These are phyloP conservation scores for Amphiprion percula DNA, from an alignment of 2,113 vertebrate genomes.

Conservation along the genomic window DNA sequence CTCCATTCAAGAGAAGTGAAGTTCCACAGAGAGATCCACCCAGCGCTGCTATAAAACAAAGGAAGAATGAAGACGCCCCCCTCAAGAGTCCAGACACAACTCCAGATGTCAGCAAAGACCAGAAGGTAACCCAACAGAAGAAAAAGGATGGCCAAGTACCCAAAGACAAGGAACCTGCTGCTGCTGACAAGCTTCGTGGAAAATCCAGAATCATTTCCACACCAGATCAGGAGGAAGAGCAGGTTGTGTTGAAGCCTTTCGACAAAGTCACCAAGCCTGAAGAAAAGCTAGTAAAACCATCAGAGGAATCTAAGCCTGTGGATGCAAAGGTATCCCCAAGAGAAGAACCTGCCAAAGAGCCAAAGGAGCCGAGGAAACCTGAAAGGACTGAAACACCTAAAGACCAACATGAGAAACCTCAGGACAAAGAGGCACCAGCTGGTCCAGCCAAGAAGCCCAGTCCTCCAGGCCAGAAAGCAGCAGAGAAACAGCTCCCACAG, in stretches of 20 bases:
- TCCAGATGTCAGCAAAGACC: conserved; percentile 30
- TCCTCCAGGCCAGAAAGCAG: conserved; percentile 40
- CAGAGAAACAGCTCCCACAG: conserved; percentile 20
- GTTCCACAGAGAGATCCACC: conserved; percentile 43
- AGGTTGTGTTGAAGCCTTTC: conserved; percentile 60
- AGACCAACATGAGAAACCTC: conserved; percentile 47
- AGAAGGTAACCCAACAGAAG: conserved; percentile 9
- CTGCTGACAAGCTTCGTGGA: conserved; percentile 17
- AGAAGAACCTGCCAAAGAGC: conserved; percentile 32
- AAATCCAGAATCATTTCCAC: conserved; percentile 43
- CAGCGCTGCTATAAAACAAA: conserved; percentile 13
- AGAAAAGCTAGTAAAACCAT: conserved; percentile 32
- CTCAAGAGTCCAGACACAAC: background rate
- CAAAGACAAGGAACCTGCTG: conserved; percentile 48
- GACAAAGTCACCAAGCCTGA: conserved; percentile 42
- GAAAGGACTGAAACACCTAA: conserved; percentile 29
- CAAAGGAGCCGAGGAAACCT: conserved; percentile 11
- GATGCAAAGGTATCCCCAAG: conserved; percentile 26
- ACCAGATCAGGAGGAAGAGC: conserved; percentile 55
- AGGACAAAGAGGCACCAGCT: conserved; percentile 30
- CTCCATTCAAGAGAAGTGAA: conserved; percentile 38
- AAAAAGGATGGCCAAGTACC: conserved; percentile 29
- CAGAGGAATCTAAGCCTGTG: conserved; percentile 13
- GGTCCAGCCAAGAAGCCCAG: conserved; percentile 43
- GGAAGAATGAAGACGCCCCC: conserved; percentile 15